Evolutionary conservation across 2,888 invertebrate species (phyloP).

Genomic region (Acrobasis suavella): DNA sequence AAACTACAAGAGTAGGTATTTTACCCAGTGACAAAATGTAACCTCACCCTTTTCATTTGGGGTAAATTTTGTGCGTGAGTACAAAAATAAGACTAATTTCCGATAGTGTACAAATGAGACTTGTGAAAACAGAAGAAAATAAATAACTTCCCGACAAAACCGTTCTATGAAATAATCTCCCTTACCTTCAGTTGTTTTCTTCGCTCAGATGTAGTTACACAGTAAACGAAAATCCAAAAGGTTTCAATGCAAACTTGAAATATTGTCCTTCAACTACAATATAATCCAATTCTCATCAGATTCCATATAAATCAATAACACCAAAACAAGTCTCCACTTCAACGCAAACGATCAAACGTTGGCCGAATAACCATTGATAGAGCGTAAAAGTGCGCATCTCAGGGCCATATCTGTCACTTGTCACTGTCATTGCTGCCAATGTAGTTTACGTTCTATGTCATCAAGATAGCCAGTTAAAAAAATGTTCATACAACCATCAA

Average conservation of each 20-base stretch:
- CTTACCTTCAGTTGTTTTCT: slow-evolving; percentile 8
- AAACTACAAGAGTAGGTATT: too few species aligned
- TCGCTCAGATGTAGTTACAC: not conserved
- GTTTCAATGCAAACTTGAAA: not conserved
- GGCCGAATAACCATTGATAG: slow-evolving; percentile 5
- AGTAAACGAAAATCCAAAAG: slow-evolving; percentile 8
- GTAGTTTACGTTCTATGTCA: too few species aligned
- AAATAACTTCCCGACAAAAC: not conserved
- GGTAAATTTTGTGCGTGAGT: too few species aligned
- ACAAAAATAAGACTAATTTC: too few species aligned
- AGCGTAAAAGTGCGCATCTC: not conserved
- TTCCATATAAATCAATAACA: slow-evolving; percentile 49
- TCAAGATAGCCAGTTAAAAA: too few species aligned
- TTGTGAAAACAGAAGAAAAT: not conserved
- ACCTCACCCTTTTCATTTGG: too few species aligned
- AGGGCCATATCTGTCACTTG: not conserved
- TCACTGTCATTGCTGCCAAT: not conserved
- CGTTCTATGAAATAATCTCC: not conserved
- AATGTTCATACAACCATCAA: too few species aligned
- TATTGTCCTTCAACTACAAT: slow-evolving; percentile 27
- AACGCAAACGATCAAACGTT: slow-evolving; percentile 36
- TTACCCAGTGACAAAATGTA: too few species aligned
- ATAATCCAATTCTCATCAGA: slow-evolving; percentile 33
- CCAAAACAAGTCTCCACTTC: slow-evolving; percentile 45
- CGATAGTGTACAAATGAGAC: too few species aligned